phyloP scores from a whole-genome alignment of 1,140 invertebrate genomes.

The Elysia chlorotica region DNA sequence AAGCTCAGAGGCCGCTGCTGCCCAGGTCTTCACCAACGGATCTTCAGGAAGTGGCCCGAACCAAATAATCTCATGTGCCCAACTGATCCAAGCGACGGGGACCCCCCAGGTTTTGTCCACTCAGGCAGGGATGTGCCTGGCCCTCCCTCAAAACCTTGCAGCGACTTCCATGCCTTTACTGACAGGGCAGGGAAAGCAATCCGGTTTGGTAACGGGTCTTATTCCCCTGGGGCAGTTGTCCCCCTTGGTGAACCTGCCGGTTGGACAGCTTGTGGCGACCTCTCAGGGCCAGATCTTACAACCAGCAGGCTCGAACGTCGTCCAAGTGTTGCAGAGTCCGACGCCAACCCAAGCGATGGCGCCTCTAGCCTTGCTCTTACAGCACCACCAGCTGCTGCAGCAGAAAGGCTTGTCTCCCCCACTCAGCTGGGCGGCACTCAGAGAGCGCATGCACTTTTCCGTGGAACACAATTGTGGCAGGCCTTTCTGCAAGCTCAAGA shows the following conservation, averaged over 20 bases:
- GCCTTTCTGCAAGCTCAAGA: conserved; percentile 85
- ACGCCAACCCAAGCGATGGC: background rate
- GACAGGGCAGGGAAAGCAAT: background rate
- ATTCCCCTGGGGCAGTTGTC: conserved; percentile 7
- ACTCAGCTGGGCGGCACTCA: conserved; percentile 41
- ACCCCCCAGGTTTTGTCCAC: background rate
- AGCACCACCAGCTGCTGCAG: conserved; percentile 41
- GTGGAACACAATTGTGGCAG: conserved; percentile 72
- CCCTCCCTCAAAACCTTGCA: conserved; percentile 11
- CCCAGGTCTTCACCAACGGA: background rate
- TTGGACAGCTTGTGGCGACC: background rate
- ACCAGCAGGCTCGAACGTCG: background rate
- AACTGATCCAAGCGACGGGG: background rate
- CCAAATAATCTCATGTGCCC: background rate
- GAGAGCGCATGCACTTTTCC: conserved; percentile 48
- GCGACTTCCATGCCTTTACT: background rate
- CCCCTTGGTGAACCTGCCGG: background rate
- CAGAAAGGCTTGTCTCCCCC: conserved; percentile 27
- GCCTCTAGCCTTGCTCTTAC: no score
- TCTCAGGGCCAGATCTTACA: background rate
- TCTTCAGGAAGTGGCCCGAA: no score
- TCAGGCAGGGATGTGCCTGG: background rate
- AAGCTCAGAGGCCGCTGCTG: no score
- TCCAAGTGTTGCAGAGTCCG: conserved; percentile 1
- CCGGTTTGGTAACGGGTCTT: background rate